Conservation (phyloP, 1,140 invertebrate genomes). For the Rhopalosiphum padi region DNA sequence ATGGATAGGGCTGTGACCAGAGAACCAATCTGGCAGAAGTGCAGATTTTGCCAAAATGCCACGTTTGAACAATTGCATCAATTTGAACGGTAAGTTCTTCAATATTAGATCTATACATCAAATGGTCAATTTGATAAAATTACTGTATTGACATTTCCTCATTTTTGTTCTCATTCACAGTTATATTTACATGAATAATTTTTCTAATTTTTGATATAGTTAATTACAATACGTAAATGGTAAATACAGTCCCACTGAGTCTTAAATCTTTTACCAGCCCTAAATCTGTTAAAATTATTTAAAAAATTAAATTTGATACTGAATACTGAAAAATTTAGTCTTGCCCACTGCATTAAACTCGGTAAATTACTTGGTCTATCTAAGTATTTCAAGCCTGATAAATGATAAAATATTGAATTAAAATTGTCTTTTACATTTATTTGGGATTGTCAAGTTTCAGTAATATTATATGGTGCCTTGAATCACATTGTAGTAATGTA, state of each 20-base stretch:
- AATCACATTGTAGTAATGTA: not conserved
- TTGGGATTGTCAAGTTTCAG: not conserved
- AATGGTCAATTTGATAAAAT: not conserved
- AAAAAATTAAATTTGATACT: no score
- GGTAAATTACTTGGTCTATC: no score
- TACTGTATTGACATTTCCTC: not conserved
- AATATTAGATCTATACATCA: no score
- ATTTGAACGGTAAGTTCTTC: constrained; percentile 23
- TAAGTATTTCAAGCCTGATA: no score
- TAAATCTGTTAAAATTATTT: no score
- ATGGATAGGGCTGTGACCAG: constrained; percentile 52
- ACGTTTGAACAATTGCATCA: constrained; percentile 44
- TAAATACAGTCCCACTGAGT: no score
- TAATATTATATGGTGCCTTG: not conserved
- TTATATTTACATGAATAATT: not conserved
- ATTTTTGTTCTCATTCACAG: not conserved
- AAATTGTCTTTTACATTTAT: not conserved
- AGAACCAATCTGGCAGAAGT: constrained; percentile 53
- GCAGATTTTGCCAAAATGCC: constrained; percentile 41
- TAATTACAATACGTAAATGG: no score
- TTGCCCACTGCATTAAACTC: no score
- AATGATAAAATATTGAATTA: not conserved
- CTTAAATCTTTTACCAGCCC: no score
- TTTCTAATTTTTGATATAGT: not conserved
- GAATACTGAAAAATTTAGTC: no score